Conservation (phyloP, 2,113 vertebrate species). For the Onychostruthus taczanowskii region DNA sequence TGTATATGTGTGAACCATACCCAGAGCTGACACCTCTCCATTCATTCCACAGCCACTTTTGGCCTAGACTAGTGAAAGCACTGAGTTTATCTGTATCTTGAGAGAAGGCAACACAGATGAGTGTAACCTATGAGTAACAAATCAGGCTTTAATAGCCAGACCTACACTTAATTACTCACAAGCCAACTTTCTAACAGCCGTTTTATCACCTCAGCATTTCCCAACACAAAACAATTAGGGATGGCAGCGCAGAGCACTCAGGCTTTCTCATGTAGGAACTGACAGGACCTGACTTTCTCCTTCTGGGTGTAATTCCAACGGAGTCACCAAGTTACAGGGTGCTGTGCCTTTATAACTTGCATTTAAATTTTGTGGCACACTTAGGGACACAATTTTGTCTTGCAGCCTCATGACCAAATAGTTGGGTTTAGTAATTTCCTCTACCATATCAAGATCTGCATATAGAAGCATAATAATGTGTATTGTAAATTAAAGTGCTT, state of each 20-base stretch:
- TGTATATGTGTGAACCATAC: neutral
- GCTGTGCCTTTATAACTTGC: neutral
- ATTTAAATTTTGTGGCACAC: conserved; percentile 19
- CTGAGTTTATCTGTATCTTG: neutral
- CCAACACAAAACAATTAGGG: conserved; percentile 30
- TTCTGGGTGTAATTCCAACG: neutral
- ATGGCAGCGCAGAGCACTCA: neutral
- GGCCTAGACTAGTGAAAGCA: neutral
- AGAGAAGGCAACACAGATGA: neutral
- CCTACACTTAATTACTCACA: conserved; percentile 17
- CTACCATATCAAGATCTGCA: neutral
- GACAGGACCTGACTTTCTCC: conserved; percentile 42
- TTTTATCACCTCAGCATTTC: conserved; percentile 45
- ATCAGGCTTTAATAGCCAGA: conserved; percentile 4
- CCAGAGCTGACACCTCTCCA: neutral
- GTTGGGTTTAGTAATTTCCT: conserved; percentile 39
- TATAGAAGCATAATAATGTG: neutral
- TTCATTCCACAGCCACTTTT: neutral
- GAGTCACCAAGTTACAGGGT: neutral
- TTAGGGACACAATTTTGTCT: neutral
- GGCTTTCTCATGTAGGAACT: neutral
- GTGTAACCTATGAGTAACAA: neutral
- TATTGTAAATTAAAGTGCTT: neutral
- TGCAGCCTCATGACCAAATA: neutral
- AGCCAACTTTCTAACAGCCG: conserved; percentile 39